Conservation (phyloP, 1,140 invertebrate species). For the Periplaneta americana region DNA sequence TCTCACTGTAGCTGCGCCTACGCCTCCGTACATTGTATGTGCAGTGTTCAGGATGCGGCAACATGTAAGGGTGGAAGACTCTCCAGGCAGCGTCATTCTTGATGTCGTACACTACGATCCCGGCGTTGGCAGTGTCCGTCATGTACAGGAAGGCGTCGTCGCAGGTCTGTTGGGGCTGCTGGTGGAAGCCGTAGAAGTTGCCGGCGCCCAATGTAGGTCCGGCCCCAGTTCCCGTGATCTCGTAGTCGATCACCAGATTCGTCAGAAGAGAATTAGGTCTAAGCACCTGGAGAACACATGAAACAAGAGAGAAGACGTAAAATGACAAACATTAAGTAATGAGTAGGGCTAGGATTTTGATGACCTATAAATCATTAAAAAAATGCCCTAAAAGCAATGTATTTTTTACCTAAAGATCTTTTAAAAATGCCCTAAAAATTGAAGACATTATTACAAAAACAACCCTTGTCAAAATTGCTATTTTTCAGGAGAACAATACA, state of each 20-base stretch:
- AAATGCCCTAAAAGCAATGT: too few relatives aligned
- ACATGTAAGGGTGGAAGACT: slow-evolving; percentile 69
- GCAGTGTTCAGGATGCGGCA: slow-evolving; percentile 69
- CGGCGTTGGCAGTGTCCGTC: slow-evolving; percentile 69
- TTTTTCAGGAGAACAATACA: too few relatives aligned
- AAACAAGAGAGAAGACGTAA: too few relatives aligned
- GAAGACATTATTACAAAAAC: too few relatives aligned
- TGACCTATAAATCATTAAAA: too few relatives aligned
- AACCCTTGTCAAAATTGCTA: too few relatives aligned
- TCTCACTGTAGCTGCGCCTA: too few relatives aligned
- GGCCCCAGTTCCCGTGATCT: slow-evolving; percentile 39
- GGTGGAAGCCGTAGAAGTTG: not conserved
- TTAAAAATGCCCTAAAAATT: too few relatives aligned
- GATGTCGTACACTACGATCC: slow-evolving; percentile 67
- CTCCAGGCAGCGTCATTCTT: slow-evolving; percentile 67
- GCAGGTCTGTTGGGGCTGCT: slow-evolving; percentile 35
- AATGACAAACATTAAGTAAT: too few relatives aligned
- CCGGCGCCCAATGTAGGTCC: too few relatives aligned
- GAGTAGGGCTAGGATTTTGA: too few relatives aligned
- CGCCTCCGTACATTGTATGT: slow-evolving; percentile 53
- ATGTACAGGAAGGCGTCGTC: slow-evolving; percentile 74
- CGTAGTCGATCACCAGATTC: slow-evolving; percentile 63
- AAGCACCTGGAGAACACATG: not conserved
- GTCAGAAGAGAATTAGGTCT: slow-evolving; percentile 65
- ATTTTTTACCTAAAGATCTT: too few relatives aligned